Conservation (phyloP, 1,140 invertebrate genomes). For the Drosophila bocki region DNA sequence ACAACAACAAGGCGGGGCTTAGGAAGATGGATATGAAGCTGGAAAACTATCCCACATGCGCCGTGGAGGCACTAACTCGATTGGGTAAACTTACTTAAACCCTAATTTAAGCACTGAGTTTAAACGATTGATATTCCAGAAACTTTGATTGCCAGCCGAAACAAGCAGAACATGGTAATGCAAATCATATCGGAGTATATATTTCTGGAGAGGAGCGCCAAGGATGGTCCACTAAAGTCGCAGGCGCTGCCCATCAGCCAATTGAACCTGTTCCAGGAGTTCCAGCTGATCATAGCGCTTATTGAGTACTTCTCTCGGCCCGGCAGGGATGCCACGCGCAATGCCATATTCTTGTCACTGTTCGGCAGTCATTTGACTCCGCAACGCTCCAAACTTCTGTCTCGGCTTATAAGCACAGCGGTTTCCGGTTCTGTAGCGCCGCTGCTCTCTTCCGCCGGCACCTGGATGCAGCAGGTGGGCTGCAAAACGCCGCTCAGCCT, state of each 20-base stretch:
- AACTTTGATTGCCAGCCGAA: constrained; percentile 65
- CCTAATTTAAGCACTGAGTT: not conserved
- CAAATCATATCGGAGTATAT: constrained; percentile 93
- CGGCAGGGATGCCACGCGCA: constrained; percentile 90
- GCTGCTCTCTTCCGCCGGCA: constrained; percentile 90
- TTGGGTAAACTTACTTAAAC: constrained; percentile 86
- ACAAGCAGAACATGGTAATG: constrained; percentile 87
- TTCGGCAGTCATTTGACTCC: constrained; percentile 90
- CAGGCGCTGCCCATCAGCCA: constrained; percentile 85
- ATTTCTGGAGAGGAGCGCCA: constrained; percentile 89
- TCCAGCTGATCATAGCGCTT: constrained; percentile 91
- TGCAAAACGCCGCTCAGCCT: constrained; percentile 90
- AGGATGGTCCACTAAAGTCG: constrained; percentile 64
- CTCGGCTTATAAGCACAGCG: constrained; percentile 91
- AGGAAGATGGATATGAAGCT: constrained; percentile 86
- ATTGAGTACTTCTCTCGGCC: constrained; percentile 90
- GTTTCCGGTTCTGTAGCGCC: constrained; percentile 90
- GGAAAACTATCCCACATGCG: constrained; percentile 87
- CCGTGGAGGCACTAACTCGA: constrained; percentile 88
- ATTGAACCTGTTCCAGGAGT: constrained; percentile 89
- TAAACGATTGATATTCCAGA: constrained; percentile 49
- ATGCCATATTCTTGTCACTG: constrained; percentile 92
- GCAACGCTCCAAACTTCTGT: constrained; percentile 89
- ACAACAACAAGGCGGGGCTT: constrained; percentile 58
- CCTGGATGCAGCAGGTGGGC: constrained; percentile 94